Evolutionary conservation across 92 coral and sea anemone genomes (phyloP), one percentile per base, ranked within the genome.

Genomic region (Blastomussa wellsi): DNA sequence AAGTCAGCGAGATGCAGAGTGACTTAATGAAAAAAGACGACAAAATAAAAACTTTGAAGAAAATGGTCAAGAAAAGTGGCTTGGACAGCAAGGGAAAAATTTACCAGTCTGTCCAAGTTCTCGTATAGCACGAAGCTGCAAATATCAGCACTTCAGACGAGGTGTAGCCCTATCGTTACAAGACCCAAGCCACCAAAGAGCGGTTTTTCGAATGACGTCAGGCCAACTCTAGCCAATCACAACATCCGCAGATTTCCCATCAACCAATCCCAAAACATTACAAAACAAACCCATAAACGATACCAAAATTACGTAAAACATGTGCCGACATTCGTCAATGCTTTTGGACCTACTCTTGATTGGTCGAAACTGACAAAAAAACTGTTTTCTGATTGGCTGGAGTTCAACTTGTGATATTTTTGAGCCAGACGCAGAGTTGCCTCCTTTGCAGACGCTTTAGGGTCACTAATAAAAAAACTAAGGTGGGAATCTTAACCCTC

Each of bases 21-120:
- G 91, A 89, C 28, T 81, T 94, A 71, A 87, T 84, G 32, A 89
- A 88, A 82, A 94, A 94, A 70, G 98, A 92, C 81, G 91, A 92
- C 81, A 90, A 85, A 32, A 94, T 94, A 29, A 74, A 78, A 74
- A 81, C 85, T 13, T 44, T 92, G 64, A 94, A 92, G 93, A 89
- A 90, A 72, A 90, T 93, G 78, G 91, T 94, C 59, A 86, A 84
- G 82, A 94, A 94, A 62, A 90, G 57, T 35, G 73, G 80, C 28
- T 69, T 29, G 44, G 87, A 82, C 52, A 53, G 86, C 32, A 83
- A 83, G 47, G 87, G 87, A 26, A 83, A 83, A 83, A 83, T 83
- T 62, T 75, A 74, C 74, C 26, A 83, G 81, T 74, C 87, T 31
- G 87, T 83, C 42, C 87, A 83, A 59, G 87, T 83, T 1, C 87